Percentiles rank a stretch among this genome's conserved stretches.
Evolutionary conservation across 2,797 vertebrate genomes (phyloP).

Genomic region (Alcedo quadribrachys): DNA sequence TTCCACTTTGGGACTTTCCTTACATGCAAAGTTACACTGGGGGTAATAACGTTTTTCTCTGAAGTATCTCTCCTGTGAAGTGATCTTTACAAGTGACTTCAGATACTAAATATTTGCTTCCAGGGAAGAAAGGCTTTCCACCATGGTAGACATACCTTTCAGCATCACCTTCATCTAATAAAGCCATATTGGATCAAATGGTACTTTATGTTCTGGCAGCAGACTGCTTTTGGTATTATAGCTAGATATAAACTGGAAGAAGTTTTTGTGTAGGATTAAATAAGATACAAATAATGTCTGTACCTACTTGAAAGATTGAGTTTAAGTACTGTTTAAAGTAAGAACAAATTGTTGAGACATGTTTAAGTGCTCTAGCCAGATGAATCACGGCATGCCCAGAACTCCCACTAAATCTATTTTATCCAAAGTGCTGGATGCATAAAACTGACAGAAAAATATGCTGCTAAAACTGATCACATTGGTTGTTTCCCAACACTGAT

Average conservation of each 20-base stretch:
- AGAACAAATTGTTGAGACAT: slow-evolving; percentile 1
- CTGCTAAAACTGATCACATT: slow-evolving; percentile 17
- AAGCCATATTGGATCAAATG: not conserved
- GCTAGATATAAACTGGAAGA: not conserved
- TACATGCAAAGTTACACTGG: not conserved
- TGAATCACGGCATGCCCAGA: slow-evolving; percentile 32
- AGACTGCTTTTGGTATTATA: not conserved
- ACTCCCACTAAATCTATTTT: slow-evolving; percentile 56
- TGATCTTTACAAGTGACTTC: not conserved
- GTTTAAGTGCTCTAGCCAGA: slow-evolving; percentile 34
- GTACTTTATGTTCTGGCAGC: slow-evolving; percentile 2
- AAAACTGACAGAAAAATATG: slow-evolving; percentile 45
- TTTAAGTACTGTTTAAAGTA: slow-evolving; percentile 36
- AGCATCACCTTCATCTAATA: slow-evolving; percentile 24
- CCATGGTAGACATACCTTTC: not conserved
- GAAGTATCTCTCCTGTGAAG: not conserved
- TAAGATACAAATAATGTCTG: not conserved
- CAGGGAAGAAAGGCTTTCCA: slow-evolving; percentile 13
- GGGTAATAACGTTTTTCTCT: not conserved
- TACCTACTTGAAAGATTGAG: not conserved
- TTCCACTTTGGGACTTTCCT: not conserved
- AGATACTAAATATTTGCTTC: slow-evolving; percentile 33
- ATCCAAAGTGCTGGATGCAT: not conserved
- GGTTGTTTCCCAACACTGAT: slow-evolving; percentile 30
- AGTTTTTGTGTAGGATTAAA: slow-evolving; percentile 25